Conservation (phyloP, 2,113 vertebrate genomes). For the Seriola dumerili region DNA sequence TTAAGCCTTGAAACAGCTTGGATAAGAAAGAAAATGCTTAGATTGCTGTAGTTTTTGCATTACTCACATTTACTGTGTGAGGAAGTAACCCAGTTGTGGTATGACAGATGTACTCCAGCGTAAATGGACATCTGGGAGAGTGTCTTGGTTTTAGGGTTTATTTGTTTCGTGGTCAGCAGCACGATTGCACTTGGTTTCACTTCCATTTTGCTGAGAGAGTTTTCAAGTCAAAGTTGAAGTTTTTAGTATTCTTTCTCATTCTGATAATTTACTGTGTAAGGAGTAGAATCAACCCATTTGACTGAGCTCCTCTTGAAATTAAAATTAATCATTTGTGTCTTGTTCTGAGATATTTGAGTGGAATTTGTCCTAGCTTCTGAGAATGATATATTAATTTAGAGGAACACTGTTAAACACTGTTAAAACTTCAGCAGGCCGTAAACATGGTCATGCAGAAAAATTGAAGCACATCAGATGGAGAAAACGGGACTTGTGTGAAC, state of each 20-base stretch:
- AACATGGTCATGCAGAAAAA: neutral
- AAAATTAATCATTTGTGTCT: neutral
- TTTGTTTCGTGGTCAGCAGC: neutral
- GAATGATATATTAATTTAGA: too few relatives aligned
- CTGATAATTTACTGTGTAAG: neutral
- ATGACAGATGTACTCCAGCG: neutral
- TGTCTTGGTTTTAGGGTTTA: neutral
- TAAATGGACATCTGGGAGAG: neutral
- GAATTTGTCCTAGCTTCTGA: neutral
- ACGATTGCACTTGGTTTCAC: neutral
- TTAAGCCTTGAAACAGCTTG: neutral
- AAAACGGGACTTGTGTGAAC: neutral
- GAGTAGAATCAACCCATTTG: neutral
- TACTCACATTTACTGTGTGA: conserved; percentile 4
- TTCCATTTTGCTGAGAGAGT: neutral
- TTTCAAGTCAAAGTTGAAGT: conserved; percentile 5
- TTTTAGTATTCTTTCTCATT: neutral
- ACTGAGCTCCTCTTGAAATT: neutral
- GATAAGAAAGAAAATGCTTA: conserved; percentile 5
- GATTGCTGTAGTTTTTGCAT: conserved; percentile 19
- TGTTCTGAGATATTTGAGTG: neutral
- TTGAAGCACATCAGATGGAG: neutral
- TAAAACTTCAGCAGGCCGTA: neutral
- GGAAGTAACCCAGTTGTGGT: conserved; percentile 28
- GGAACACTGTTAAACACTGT: neutral